Base-by-base conservation (phyloP, 2,888 invertebrate genomes). In the Microctonus brassicae region DNA sequence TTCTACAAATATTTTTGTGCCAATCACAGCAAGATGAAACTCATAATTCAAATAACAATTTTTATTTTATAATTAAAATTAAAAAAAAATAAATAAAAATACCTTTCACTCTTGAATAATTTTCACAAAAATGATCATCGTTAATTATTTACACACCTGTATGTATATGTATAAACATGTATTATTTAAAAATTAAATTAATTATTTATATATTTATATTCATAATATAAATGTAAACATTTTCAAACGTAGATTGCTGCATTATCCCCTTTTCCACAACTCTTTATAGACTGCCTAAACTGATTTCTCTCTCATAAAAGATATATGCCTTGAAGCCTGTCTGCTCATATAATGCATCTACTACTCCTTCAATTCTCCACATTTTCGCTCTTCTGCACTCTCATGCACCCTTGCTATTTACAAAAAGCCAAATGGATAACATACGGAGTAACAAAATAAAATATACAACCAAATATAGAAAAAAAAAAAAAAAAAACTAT, bases 271-370 rank as follows among this genome's bases (percentile, higher is more conserved):
- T 26, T 17, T 13, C 7, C 29, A n/a, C 29, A n/a, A 66, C 20
- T 58, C 57, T 53, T 66, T 58, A 39, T 58, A 39, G 26, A 66
- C 36, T 65, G 36, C 65, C 34, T 65, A 65, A 65, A 65, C 65
- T 39, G 57, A 66, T 66, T 66, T 66, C 36, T 34, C 36, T 36
- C 57, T 57, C 26, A 57, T 39, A 29, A 36, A 42, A 66, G 26
- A 66, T 26, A 55, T 53, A 53, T 22, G 22, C n/a, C 13, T 39
- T 1, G 22, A 29, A 11, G 13, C 42, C 63, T 20, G 24, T 22
- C 22, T 36, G 22, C n/a, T 5, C 22, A 34, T 13, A 13, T 36
- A 42, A 52, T 29, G 42, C 33, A 34, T 53, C 52, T 55, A 55
- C 55, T 22, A 13, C 60, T 36, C n/a, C 24, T 57, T 57, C 26